Evolutionary conservation across 2,797 vertebrate genomes (phyloP).

Genomic region (Arnoldichthys spilopterus): DNA sequence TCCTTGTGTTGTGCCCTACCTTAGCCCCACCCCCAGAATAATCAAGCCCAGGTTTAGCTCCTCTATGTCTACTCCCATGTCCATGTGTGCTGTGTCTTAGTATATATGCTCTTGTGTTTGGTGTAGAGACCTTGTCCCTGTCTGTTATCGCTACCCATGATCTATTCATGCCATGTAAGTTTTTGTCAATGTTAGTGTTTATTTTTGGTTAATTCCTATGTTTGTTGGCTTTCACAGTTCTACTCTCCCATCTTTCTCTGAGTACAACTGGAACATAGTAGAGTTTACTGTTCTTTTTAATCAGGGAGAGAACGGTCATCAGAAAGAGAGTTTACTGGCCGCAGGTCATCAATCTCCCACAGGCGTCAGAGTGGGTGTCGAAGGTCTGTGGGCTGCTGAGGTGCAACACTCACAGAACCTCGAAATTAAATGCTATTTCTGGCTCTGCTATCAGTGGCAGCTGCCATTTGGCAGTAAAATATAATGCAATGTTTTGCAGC

Average conservation of each 20-base stretch:
- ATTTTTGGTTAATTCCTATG: background rate
- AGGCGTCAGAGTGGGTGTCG: background rate
- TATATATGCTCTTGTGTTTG: too few species aligned
- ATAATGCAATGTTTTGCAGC: constrained; percentile 22
- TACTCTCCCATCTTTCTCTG: background rate
- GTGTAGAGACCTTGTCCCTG: too few species aligned
- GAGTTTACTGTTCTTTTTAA: background rate
- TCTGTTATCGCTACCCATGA: too few species aligned
- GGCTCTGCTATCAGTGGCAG: constrained; percentile 16
- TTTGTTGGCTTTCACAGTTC: too few species aligned
- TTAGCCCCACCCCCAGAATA: too few species aligned
- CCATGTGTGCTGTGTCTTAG: too few species aligned
- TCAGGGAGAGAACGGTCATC: background rate
- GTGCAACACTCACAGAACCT: constrained; percentile 20
- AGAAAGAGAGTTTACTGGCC: constrained; percentile 8
- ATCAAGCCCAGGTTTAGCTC: too few species aligned
- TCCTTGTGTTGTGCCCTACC: too few species aligned
- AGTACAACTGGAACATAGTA: background rate
- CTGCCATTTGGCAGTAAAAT: constrained; percentile 40
- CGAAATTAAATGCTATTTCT: constrained; percentile 45
- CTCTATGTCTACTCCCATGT: too few species aligned
- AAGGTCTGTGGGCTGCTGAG: constrained; percentile 10
- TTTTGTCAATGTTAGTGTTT: too few species aligned
- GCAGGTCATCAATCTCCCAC: background rate
- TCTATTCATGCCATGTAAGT: too few species aligned